These are phyloP conservation scores for Rhyacophila brunnea DNA, from an alignment of 1,140 invertebrate genomes.

Conservation along the genomic window DNA sequence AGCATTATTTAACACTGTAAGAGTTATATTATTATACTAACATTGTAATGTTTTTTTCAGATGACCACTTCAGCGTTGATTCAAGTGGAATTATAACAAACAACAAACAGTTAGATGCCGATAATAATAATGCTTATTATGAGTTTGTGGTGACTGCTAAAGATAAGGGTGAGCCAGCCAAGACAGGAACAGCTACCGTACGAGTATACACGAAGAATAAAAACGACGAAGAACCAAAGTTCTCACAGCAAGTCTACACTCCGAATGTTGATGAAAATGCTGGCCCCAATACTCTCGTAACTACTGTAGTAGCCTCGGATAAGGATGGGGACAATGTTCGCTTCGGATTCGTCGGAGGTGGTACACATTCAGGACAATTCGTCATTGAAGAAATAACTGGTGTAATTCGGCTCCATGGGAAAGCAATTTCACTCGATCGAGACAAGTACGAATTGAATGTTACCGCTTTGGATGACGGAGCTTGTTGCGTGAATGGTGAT, in stretches of 20 bases:
- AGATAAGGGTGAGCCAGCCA: slow-evolving; percentile 89
- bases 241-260: slow-evolving; percentile 94
- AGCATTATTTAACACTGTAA: not conserved
- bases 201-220: slow-evolving; percentile 94
- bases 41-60: slow-evolving; percentile 49
- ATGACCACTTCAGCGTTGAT: slow-evolving; percentile 92
- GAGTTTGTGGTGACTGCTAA: slow-evolving; percentile 90
- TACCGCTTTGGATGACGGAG: slow-evolving; percentile 90
- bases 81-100: slow-evolving; percentile 88
- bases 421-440: slow-evolving; percentile 78
- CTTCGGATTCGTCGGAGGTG: slow-evolving; percentile 90
- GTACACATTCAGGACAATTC: slow-evolving; percentile 86
- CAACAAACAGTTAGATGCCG: slow-evolving; percentile 90
- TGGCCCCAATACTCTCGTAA: slow-evolving; percentile 89
- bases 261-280: slow-evolving; percentile 96
- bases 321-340: slow-evolving; percentile 94
- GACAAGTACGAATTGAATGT: slow-evolving; percentile 94
- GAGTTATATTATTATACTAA: not conserved
- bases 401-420: slow-evolving; percentile 85
- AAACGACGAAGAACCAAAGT: slow-evolving; percentile 95
- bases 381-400: slow-evolving; percentile 94
- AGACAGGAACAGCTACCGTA: slow-evolving; percentile 88
- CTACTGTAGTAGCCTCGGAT: slow-evolving; percentile 91
- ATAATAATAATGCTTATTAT: slow-evolving; percentile 95
- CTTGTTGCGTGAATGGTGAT: slow-evolving; percentile 85